These are phyloP conservation scores for Chrysolina oricalcia DNA, from an alignment of 2,888 invertebrate species.

Conservation along the genomic window DNA sequence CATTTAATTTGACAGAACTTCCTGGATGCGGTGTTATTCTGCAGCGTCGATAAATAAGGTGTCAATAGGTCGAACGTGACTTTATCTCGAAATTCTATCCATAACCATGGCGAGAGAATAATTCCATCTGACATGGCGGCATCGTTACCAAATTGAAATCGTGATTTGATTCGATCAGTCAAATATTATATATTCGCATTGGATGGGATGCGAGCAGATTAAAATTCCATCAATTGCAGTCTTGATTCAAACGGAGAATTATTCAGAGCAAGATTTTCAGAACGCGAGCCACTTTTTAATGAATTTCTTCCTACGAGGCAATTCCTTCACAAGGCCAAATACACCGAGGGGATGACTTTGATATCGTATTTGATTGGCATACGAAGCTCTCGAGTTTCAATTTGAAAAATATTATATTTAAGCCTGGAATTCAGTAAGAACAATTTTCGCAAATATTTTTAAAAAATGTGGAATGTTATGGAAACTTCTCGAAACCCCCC, in stretches of 20 bases:
- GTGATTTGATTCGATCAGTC: constrained; percentile 50
- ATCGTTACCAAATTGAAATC: constrained; percentile 50
- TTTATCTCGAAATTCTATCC: constrained; percentile 41
- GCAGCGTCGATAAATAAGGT: constrained; percentile 53
- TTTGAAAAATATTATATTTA: no score
- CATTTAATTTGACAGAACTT: constrained; percentile 45
- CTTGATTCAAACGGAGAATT: constrained; percentile 8
- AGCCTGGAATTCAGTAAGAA: no score
- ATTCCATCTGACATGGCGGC: constrained; percentile 47
- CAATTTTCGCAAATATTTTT: no score
- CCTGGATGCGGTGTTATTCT: constrained; percentile 42
- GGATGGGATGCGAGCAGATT: constrained; percentile 22
- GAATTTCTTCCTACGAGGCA: not conserved
- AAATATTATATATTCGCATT: constrained; percentile 38
- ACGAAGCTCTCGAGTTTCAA: not conserved
- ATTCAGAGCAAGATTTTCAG: not conserved
- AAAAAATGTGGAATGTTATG: no score
- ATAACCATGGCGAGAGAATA: constrained; percentile 46
- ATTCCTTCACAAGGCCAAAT: not conserved
- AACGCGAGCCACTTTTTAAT: not conserved
- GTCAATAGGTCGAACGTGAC: constrained; percentile 57
- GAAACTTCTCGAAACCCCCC: no score
- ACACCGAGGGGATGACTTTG: not conserved
- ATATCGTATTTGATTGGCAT: not conserved
- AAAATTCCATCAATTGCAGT: constrained; percentile 14